Conservation (phyloP, 2,113 vertebrate species). For the Silurus glanis region DNA sequence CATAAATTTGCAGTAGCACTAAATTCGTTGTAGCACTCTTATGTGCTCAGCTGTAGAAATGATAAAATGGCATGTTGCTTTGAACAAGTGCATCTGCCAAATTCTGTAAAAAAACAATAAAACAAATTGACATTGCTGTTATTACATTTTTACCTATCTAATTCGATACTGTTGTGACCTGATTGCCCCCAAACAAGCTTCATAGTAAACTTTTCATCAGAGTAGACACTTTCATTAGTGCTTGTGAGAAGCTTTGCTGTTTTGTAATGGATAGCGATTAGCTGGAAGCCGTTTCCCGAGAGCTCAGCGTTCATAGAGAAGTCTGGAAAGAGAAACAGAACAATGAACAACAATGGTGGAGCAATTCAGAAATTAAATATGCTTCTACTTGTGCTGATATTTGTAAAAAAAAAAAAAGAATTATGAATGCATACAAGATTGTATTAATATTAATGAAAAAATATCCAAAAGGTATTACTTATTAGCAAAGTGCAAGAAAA, state of each 20-base stretch:
- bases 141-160: slow-evolving; percentile 31
- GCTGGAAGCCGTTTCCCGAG: slow-evolving; percentile 57
- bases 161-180: neutral
- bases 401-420: neutral
- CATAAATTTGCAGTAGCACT: no score
- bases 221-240: slow-evolving; percentile 14
- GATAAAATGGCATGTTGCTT: no score
- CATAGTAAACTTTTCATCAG: neutral
- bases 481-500: neutral
- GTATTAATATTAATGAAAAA: no score
- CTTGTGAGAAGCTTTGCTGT: slow-evolving; percentile 47
- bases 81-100: no score
- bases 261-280: slow-evolving; percentile 56
- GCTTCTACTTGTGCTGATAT: neutral
- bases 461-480: neutral
- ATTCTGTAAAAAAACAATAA: no score
- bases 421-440: no score
- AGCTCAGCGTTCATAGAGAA: slow-evolving; percentile 66
- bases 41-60: no score
- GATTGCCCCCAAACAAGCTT: neutral
- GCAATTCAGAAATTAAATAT: neutral
- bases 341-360: neutral
- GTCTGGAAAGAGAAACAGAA: slow-evolving; percentile 45
- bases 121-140: no score
- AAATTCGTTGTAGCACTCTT: no score